These are phyloP conservation scores for Netelia inedita DNA, from an alignment of 2,888 invertebrate species.

Conservation along the genomic window DNA sequence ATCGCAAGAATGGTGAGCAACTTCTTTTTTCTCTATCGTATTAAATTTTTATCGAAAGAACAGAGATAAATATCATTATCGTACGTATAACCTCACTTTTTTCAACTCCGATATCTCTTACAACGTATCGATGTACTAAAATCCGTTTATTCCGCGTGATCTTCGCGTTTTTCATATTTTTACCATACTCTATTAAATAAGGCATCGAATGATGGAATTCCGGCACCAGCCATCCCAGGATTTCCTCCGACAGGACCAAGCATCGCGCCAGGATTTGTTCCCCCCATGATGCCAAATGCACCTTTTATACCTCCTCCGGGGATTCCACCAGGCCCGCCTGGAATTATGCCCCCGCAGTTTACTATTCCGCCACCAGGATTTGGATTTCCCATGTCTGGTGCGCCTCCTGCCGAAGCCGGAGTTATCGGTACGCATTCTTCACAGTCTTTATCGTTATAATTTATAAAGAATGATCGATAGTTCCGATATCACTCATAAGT, in stretches of 20 bases:
- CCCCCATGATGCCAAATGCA: constrained; percentile 80
- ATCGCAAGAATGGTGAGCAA: constrained; percentile 51
- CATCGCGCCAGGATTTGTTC: constrained; percentile 80
- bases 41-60: background rate
- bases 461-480: constrained; percentile 15
- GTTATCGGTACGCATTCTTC: constrained; percentile 79
- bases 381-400: constrained; percentile 83
- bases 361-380: constrained; percentile 93
- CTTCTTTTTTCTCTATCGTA: background rate
- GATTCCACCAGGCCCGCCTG: constrained; percentile 82
- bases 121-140: background rate
- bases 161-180: background rate
- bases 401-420: constrained; percentile 79
- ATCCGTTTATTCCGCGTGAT: background rate
- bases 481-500: no score
- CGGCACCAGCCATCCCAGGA: constrained; percentile 80
- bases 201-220: constrained; percentile 84
- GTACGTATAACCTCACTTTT: constrained; percentile 41
- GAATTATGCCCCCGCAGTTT: constrained; percentile 89
- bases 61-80: background rate
- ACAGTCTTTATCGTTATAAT: constrained; percentile 14
- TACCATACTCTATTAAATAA: constrained; percentile 45
- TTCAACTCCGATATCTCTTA: constrained; percentile 16
- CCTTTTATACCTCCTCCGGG: constrained; percentile 83
- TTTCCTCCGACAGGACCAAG: constrained; percentile 80